A percentile compares a stretch with the other conserved stretches of the same genome.
Conservation (phyloP, 2,113 vertebrate genomes). For the Salminus brasiliensis region DNA sequence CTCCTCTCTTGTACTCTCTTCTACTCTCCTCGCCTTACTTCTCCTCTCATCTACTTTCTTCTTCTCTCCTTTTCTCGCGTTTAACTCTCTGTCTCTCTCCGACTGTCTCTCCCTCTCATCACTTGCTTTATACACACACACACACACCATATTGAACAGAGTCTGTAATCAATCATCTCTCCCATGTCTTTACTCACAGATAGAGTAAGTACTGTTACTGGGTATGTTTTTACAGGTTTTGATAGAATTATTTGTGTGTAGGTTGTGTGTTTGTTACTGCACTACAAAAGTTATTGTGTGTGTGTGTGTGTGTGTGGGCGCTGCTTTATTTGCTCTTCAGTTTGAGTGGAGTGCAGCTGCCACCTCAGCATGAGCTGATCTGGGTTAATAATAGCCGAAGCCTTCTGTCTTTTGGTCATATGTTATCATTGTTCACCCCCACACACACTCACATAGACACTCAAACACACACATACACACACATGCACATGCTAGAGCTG, state of each 20-base stretch:
- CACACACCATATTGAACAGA: constrained; percentile 37
- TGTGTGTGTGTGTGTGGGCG: constrained; percentile 20
- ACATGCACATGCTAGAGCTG: constrained; percentile 7
- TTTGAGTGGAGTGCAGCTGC: constrained; percentile 65
- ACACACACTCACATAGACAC: constrained; percentile 25
- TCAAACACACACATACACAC: constrained; percentile 22
- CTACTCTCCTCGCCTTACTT: too few relatives aligned
- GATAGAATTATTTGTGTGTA: neutral
- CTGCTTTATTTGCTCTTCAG: constrained; percentile 65
- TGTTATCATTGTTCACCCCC: constrained; percentile 34
- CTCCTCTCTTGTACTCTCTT: too few relatives aligned
- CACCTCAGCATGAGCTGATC: constrained; percentile 62
- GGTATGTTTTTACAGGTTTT: neutral
- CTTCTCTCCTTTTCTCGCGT: neutral
- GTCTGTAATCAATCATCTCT: constrained; percentile 59
- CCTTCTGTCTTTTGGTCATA: constrained; percentile 57
- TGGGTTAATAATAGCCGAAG: constrained; percentile 77
- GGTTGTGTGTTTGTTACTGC: neutral
- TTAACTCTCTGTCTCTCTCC: neutral
- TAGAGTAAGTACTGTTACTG: too few relatives aligned
- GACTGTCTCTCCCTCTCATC: neutral
- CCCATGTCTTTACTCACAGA: constrained; percentile 19
- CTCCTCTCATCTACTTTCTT: neutral
- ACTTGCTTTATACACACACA: constrained; percentile 55
- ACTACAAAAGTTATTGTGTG: neutral